Evolutionary conservation across 1,140 invertebrate genomes (phyloP), one percentile per base, ranked within the genome.

Genomic region (Tetranychus cinnabarinus): DNA sequence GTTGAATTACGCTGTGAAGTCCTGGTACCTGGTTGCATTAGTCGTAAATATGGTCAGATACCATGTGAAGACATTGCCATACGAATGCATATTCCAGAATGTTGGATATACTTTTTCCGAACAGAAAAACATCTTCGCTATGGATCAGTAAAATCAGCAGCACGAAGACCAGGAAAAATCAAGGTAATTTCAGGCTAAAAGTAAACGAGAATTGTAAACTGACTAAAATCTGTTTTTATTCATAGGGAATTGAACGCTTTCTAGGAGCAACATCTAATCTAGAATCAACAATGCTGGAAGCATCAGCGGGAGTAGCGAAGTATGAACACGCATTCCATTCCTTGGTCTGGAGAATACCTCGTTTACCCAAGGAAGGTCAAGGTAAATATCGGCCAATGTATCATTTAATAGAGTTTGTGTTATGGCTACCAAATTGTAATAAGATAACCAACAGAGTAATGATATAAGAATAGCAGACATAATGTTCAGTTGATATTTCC

Each of bases 61-160:
- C 95, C 90, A 56, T 97, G 92, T 74, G 89, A 97, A 75, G 92
- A 99, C 74, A 92, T 99, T 50, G 84, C 87, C 69, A 85, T 99
- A 47, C 79, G 89, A 60, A 95, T 98, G 72, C 92, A 93, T 5
- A 90, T 99, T 65, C 96, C 59, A 12, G 59, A 60, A 52, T 52
- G 59, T 60, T 60, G 47, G 46, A 60, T 60, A 4, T 54, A 60
- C 37, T 60, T 60, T 52, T 60, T 60, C 34, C 46, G 59, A 34
- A 50, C 47, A 52, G 59, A 60, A 60, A 60, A 60, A 42, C 59
- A 50, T 60, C 31, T 97, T 76, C 80, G 92, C 68, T 97, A 97
- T 72, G 96, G 96, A n/a, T 96, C 92, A 4, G 86, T 97, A 0
- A 97, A 98, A 74, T 92, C 92, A 1, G 86, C 91, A 31, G 88